Evolutionary conservation across 2,888 invertebrate genomes (phyloP), one percentile per base, ranked within the genome.

Genomic region (Pachliopta kotzebuea): DNA sequence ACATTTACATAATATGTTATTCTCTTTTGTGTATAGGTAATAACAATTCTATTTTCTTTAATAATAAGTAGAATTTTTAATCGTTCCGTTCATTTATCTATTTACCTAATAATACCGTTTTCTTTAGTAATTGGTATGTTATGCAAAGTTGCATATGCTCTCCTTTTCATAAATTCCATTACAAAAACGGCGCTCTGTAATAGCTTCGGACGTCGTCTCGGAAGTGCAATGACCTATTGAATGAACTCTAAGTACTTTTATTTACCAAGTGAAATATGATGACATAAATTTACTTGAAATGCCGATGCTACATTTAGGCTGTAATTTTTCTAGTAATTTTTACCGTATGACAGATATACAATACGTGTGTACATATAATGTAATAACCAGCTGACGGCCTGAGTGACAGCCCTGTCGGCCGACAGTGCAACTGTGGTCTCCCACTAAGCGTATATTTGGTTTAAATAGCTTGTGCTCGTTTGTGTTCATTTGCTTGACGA

Each of bases 361-460:
- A 66, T 68, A 60, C 57, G 55, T 64, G 52, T 59, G 20, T 31
- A 62, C 65, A 72, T 75, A 74, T 76, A 75, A 76, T 79, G 75
- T 76, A 75, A 77, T 73, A 74, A 88, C 87, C 89, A 89, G 90
- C 90, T 88, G 90, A 88, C 80, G 78, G 74, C 64, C 71, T 71
- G 45, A 23, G 69, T 77, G 75, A 76, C 76, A 74, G 74, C 60
- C 67, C 75, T 68, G 74, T 76, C 77, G 72, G 70, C 74, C 70
- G 69, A 67, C 79, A 78, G 71, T 81, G 79, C 80, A 78, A 71
- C 74, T 81, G 82, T 78, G 85, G 84, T 89, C 91, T 90, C 91
- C 91, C 91, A 88, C 91, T 80, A 87, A 90, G 91, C 85, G 86
- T 90, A 89, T 90, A 90, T 90, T 90, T 86, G 88, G 85, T 88